Percentiles rank a stretch among this genome's conserved stretches.
Conservation (phyloP, 2,888 invertebrate genomes). For the Spilarctia lutea region DNA sequence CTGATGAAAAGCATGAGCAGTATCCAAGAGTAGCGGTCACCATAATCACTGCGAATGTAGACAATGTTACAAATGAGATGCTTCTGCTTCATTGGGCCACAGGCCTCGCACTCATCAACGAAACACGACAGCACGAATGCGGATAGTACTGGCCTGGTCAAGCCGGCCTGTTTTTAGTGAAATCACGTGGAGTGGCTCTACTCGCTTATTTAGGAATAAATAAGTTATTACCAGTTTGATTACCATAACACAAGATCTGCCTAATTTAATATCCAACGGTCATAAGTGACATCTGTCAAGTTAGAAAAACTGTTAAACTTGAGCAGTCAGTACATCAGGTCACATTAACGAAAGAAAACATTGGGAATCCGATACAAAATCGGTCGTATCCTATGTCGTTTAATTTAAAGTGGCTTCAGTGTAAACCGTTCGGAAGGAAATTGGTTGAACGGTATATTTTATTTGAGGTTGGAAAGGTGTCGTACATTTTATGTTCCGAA, state of each 20-base stretch:
- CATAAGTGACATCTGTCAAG: no score
- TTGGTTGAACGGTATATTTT: conserved; percentile 11
- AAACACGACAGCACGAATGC: no score
- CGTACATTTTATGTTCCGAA: conserved; percentile 1
- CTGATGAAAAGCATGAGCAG: no score
- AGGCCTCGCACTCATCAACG: no score
- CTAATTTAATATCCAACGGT: neutral
- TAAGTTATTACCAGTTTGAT: neutral
- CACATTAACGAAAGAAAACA: neutral
- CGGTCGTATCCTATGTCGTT: neutral
- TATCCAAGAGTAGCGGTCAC: no score
- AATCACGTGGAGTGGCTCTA: no score
- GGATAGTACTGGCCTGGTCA: no score
- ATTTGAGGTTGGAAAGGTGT: conserved; percentile 7
- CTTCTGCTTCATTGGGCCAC: no score
- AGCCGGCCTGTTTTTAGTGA: no score
- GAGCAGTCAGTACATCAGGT: neutral
- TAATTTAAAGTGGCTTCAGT: neutral
- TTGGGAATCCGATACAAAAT: neutral
- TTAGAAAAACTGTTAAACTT: neutral
- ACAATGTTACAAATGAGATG: no score
- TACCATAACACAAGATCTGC: neutral
- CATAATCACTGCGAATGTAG: no score
- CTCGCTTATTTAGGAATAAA: no score
- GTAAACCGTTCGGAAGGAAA: neutral